Conservation (phyloP, 2,888 invertebrate genomes). For the Rutpela maculata region DNA sequence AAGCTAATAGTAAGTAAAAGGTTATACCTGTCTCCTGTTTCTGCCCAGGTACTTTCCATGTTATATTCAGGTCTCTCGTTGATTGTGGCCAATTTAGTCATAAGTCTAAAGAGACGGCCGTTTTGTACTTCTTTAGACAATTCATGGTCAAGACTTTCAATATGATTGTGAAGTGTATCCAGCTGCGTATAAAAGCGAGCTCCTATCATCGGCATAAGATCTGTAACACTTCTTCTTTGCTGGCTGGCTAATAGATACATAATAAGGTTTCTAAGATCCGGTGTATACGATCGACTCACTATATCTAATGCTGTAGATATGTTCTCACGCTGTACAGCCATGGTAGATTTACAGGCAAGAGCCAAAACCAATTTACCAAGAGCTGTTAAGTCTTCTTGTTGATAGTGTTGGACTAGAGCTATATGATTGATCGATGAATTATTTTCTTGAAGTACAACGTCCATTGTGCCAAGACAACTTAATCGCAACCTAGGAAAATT, state of each 20-base stretch:
- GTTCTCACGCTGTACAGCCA: slow-evolving; percentile 91
- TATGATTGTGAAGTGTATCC: slow-evolving; percentile 90
- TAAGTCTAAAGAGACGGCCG: slow-evolving; percentile 91
- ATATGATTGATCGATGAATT: slow-evolving; percentile 78
- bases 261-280: slow-evolving; percentile 95
- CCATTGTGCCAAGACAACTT: slow-evolving; percentile 88
- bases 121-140: slow-evolving; percentile 96
- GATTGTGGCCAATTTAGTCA: slow-evolving; percentile 94
- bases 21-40: slow-evolving; percentile 91
- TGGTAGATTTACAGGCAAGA: slow-evolving; percentile 93
- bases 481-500: slow-evolving; percentile 80
- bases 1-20: slow-evolving; percentile 3
- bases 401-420: slow-evolving; percentile 82
- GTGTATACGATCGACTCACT: slow-evolving; percentile 92
- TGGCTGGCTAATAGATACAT: slow-evolving; percentile 87
- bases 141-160: slow-evolving; percentile 93
- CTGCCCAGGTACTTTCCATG: slow-evolving; percentile 96
- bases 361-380: slow-evolving; percentile 94
- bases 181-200: slow-evolving; percentile 97
- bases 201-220: slow-evolving; percentile 99
- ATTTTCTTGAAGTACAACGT: slow-evolving; percentile 86
- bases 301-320: slow-evolving; percentile 92
- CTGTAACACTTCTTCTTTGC: slow-evolving; percentile 88
- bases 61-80: slow-evolving; percentile 97
- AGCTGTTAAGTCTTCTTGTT: slow-evolving; percentile 93